Conservation (phyloP, 2,797 vertebrate genomes). For the Naso thynnoides region DNA sequence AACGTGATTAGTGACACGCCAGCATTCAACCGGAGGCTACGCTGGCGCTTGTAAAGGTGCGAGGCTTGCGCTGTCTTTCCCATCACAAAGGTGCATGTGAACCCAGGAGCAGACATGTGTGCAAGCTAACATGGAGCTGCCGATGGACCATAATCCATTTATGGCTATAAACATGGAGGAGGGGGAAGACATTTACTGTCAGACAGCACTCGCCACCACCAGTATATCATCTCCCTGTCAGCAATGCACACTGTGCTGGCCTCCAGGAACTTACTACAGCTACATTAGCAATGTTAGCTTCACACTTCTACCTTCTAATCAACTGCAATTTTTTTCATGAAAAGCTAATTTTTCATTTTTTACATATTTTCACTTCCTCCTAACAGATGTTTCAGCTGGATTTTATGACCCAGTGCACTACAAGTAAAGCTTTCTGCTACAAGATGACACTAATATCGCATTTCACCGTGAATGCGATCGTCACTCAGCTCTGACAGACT, state of each 20-base stretch:
- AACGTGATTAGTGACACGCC: constrained; percentile 72
- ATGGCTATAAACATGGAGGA: constrained; percentile 79
- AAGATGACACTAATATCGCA: background rate
- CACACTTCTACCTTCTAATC: constrained; percentile 28
- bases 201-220: constrained; percentile 54
- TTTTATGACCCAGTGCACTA: background rate
- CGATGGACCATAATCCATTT: constrained; percentile 83
- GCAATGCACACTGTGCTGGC: constrained; percentile 35
- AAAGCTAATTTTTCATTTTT: background rate
- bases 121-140: constrained; percentile 70
- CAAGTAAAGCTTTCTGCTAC: background rate
- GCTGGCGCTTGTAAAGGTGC: constrained; percentile 39
- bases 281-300: background rate
- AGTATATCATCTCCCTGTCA: constrained; percentile 71
- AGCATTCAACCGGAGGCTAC: constrained; percentile 53
- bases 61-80: constrained; percentile 51
- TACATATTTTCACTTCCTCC: background rate
- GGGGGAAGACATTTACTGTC: constrained; percentile 76
- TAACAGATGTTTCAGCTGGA: background rate
- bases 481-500: background rate
- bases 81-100: constrained; percentile 49
- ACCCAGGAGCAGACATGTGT: constrained; percentile 62
- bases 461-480: background rate
- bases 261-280: constrained; percentile 40
- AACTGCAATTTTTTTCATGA: background rate